Evolutionary conservation across 2,888 invertebrate genomes (phyloP).

Genomic region (Sylvicola cinctus): DNA sequence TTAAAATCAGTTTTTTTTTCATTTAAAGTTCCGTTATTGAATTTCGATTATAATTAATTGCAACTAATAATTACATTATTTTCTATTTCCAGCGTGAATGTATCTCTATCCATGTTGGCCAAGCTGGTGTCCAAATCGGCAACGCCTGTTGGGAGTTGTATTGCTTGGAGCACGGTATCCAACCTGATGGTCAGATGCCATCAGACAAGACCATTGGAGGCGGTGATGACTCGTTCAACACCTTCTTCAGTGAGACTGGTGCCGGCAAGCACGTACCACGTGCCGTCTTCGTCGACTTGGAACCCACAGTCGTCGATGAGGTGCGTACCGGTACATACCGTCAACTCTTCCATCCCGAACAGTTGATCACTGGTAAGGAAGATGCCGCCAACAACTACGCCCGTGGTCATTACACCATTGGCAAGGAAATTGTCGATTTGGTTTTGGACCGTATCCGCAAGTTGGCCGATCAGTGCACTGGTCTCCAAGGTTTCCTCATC

Average conservation of each 20-base stretch:
- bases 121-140: slow-evolving; percentile 75
- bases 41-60: no score
- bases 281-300: slow-evolving; percentile 86
- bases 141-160: slow-evolving; percentile 81
- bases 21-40: no score
- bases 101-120: slow-evolving; percentile 59
- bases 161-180: slow-evolving; percentile 77
- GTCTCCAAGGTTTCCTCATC: slow-evolving; percentile 70
- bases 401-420: slow-evolving; percentile 84
- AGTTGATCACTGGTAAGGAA: slow-evolving; percentile 79
- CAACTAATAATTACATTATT: no score
- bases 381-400: slow-evolving; percentile 91
- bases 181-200: slow-evolving; percentile 87
- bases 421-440: slow-evolving; percentile 71
- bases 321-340: slow-evolving; percentile 78
- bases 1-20: no score
- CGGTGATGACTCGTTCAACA: slow-evolving; percentile 89
- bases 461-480: slow-evolving; percentile 70
- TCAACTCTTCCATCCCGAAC: slow-evolving; percentile 76
- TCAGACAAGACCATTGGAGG: slow-evolving; percentile 79
- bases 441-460: slow-evolving; percentile 65
- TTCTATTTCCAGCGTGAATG: slow-evolving; percentile 43
- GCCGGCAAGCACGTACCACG: slow-evolving; percentile 91
- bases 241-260: slow-evolving; percentile 85
- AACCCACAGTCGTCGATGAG: slow-evolving; percentile 91